These are phyloP conservation scores for Ailurus styani DNA, from an alignment of 2,113 vertebrate genomes.

Conservation along the genomic window DNA sequence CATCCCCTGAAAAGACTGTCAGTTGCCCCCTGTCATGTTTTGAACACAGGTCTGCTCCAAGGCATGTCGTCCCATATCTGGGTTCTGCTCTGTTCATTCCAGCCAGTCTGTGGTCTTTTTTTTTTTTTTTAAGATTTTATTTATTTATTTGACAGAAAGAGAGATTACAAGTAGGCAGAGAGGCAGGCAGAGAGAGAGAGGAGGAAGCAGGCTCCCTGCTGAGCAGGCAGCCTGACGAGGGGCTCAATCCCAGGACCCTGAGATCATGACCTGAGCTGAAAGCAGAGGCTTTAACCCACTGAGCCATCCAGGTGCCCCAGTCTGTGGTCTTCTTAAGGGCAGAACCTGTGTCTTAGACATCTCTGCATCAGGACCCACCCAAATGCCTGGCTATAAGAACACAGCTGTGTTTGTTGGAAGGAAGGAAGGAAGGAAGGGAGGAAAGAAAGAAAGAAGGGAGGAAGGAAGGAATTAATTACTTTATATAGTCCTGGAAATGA, in stretches of 20 bases:
- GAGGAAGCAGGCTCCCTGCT: no score
- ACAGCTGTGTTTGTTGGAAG: background rate
- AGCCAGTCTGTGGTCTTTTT: background rate
- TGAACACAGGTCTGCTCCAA: background rate
- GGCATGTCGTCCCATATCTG: background rate
- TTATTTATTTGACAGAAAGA: no score
- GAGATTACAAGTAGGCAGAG: no score
- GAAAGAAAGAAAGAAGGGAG: background rate
- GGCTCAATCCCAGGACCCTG: no score
- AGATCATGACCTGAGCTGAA: no score
- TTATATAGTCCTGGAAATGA: background rate
- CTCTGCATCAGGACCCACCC: background rate
- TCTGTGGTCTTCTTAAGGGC: background rate
- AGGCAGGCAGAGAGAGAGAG: no score
- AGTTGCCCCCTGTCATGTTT: background rate
- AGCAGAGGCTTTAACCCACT: no score
- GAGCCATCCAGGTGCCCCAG: no score
- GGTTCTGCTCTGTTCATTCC: background rate
- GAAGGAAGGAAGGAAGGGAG: background rate
- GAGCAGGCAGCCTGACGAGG: no score
- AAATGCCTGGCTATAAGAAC: background rate
- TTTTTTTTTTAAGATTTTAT: no score
- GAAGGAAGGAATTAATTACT: background rate
- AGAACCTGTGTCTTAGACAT: background rate
- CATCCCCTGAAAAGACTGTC: background rate